Percentiles rank a stretch among this genome's conserved stretches.
These are phyloP conservation scores for Leucopsar rothschildi DNA, from an alignment of 2,113 vertebrate species.

Conservation along the genomic window DNA sequence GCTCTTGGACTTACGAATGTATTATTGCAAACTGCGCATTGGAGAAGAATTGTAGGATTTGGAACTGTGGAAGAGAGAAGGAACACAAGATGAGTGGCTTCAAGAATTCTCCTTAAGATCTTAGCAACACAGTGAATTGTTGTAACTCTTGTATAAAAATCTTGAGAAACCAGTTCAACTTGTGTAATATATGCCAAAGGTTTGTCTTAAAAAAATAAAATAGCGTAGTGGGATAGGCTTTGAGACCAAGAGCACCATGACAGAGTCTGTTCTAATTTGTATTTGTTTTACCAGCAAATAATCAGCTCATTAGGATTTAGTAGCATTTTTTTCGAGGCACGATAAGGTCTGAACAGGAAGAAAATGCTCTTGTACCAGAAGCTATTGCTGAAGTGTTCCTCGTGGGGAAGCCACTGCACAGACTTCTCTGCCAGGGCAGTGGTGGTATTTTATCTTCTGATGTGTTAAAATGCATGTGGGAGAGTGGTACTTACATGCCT, in stretches of 20 bases:
- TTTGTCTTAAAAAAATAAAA: not conserved
- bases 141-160: not conserved
- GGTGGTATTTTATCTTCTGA: not conserved
- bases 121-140: not conserved
- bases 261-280: not conserved
- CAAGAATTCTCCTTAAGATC: not conserved
- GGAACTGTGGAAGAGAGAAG: not conserved
- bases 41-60: not conserved
- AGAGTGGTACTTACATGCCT: not conserved
- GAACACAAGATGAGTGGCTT: not conserved
- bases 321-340: not conserved
- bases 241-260: not conserved
- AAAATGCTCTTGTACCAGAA: not conserved
- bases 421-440: not conserved
- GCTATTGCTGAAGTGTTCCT: not conserved
- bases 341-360: not conserved
- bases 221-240: not conserved
- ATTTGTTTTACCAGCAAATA: not conserved
- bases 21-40: not conserved
- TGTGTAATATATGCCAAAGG: not conserved
- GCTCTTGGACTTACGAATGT: not conserved
- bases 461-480: not conserved
- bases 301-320: not conserved
- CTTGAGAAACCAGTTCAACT: not conserved
- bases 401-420: not conserved